Conservation (phyloP, 2,888 invertebrate species). For the Amphimallon solstitiale region DNA sequence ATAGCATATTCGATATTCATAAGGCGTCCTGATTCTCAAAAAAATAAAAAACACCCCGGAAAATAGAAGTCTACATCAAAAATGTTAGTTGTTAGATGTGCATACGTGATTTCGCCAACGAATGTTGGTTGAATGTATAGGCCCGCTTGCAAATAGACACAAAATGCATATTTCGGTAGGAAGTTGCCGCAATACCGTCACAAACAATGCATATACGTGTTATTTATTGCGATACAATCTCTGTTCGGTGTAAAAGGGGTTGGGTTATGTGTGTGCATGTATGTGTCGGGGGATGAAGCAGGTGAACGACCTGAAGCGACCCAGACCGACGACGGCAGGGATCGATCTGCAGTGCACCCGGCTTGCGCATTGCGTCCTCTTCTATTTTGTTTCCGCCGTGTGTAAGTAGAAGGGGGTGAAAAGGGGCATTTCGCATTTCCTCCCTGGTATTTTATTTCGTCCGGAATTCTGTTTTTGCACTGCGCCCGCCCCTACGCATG, state of each 20-base stretch:
- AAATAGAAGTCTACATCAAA: too few relatives aligned
- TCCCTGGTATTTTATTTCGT: constrained; percentile 15
- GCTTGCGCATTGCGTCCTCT: constrained; percentile 54
- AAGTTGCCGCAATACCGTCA: background rate
- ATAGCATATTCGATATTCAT: too few relatives aligned
- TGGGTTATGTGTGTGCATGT: constrained; percentile 4
- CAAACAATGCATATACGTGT: constrained; percentile 40
- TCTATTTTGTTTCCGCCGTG: constrained; percentile 40
- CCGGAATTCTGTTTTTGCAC: too few relatives aligned
- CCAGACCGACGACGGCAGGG: constrained; percentile 57
- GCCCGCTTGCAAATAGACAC: too few relatives aligned
- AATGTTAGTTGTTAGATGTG: too few relatives aligned
- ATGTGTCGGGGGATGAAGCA: constrained; percentile 43
- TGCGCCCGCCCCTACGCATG: too few relatives aligned
- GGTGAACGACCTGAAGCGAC: constrained; percentile 62
- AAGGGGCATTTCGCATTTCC: constrained; percentile 44
- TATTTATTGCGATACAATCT: constrained; percentile 1
- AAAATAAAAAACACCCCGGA: too few relatives aligned
- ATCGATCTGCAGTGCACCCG: constrained; percentile 60
- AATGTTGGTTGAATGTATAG: too few relatives aligned
- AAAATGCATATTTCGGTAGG: too few relatives aligned
- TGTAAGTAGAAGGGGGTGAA: background rate
- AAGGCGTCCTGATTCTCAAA: too few relatives aligned
- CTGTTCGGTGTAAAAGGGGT: background rate
- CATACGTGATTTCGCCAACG: too few relatives aligned